Base-by-base conservation (phyloP, 1,140 invertebrate genomes). In the Palaemon carinicauda region DNA sequence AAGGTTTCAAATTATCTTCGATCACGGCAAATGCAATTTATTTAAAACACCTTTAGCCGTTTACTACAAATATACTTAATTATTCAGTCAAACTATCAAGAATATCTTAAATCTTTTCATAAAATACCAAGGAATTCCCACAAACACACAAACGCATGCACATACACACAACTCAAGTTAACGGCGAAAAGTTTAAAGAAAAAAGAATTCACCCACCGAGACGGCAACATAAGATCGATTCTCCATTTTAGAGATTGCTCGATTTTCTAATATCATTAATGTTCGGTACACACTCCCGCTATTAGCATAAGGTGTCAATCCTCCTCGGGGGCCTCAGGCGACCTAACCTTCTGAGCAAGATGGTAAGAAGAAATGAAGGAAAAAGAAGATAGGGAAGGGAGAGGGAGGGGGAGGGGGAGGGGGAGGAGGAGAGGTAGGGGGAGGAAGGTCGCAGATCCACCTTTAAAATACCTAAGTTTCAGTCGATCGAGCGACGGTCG, bases 261-360 rank as follows among this genome's bases (percentile, higher is more conserved):
- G 84, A 69, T 80, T 80, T 85, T 79, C 83, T 85, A 85, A 80
- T 86, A 86, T 78, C 77, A 86, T 86, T 86, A 86, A 86, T 80
- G 84, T 52, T 80, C 75, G 73, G 77, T 80, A 80, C 77, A 86
- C 84, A 86, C 77, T 80, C 84, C 9, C 19, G 84, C 52, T 86
- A 86, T 80, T 80, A 86, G 60, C 84, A 86, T 80, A 86, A 80
- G 84, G 84, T 86, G 77, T 80, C 77, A 80, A 80, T 80, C 84
- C 65, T 69, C 41, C 41, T 31, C 12, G 52, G 15, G 77, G 84
- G 50, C 84, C 77, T 50, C 33, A 51, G 74, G 84, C 82, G 29
- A 65, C 19, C 53, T 51, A 33, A 31, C n/a, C 24, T 53, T 27
- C 27, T 33, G 12, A 33, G 33, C 17, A 60, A 56, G 24, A n/a